Base-by-base conservation (phyloP, 2,797 vertebrate genomes). In the Hapalemur alaotrensis region DNA sequence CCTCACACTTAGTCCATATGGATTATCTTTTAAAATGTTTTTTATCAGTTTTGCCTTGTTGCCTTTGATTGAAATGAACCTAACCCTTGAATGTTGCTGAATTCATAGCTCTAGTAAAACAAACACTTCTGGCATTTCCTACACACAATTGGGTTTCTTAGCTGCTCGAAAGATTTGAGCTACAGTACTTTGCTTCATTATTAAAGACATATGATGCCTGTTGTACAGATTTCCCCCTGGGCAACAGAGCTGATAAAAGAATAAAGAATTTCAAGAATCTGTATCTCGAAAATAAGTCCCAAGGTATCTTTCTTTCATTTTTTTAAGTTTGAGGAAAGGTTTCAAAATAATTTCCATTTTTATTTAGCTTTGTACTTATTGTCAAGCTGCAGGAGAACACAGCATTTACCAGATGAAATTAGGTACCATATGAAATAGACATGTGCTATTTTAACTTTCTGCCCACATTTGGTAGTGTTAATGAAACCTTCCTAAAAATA, bases 161-260 rank as follows among this genome's bases (percentile, higher is more conserved):
- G 89, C 91, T 81, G 59, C 91, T 97, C 4, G 0, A 83, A 90
- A 97, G 92, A 95, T 96, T 97, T 79, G 76, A 96, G 96, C 93
- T 96, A 93, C 38, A 94, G 91, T 96, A 92, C 57, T 96, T 98
- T 98, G 87, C 95, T 98, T 98, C 95, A 97, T 98, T 98, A 98
- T 98, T 98, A 97, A 98, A 98, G 97, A 97, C 97, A 96, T 94
- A 97, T 81, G 93, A 97, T 93, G 41, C 67, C 92, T 97, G 95
- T 96, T 97, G 83, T 97, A 97, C 94, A 95, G 88, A 97, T 97
- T 97, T 97, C 86, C 97, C 96, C 43, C 70, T 98, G 96, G 93
- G 96, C 96, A 97, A 93, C 57, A 76, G 79, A 95, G n/a, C 91
- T 97, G 97, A 97, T 98, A 96, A 97, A 97, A 98, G 95, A 95